A percentile compares a stretch with the other conserved stretches of the same genome.
Evolutionary conservation across 2,113 vertebrate genomes (phyloP).

Genomic region (Elachura formosa): DNA sequence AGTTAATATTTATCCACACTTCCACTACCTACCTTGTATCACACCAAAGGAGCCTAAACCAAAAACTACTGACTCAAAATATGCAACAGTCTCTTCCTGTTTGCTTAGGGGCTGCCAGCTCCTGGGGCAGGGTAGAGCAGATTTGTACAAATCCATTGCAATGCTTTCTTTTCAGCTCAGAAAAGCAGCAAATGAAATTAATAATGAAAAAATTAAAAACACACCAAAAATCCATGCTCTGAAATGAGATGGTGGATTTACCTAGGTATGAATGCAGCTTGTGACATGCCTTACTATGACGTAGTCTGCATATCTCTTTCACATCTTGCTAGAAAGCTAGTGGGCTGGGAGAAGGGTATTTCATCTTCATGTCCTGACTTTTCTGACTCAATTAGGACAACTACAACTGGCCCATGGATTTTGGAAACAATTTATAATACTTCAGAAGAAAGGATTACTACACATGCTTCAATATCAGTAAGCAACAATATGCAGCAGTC

Average conservation of each 20-base stretch:
- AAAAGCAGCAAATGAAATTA: background rate
- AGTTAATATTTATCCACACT: background rate
- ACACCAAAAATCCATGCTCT: background rate
- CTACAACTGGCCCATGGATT: rapidly evolving
- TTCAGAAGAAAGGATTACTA: background rate
- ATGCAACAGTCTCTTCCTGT: rapidly evolving
- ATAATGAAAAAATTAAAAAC: too few species aligned
- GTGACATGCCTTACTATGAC: background rate
- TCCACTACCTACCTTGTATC: background rate
- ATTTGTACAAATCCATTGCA: background rate
- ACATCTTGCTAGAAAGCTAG: background rate
- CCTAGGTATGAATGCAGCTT: background rate
- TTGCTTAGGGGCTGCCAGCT: background rate
- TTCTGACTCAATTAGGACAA: background rate
- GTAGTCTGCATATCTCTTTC: background rate
- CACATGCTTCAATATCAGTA: background rate
- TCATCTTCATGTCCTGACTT: background rate
- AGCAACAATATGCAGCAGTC: background rate
- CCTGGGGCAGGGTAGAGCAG: background rate
- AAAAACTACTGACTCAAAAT: background rate
- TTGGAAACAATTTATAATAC: background rate
- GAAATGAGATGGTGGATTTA: background rate
- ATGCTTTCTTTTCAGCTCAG: background rate
- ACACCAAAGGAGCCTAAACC: background rate
- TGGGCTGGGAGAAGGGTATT: background rate